Evolutionary conservation across 2,797 vertebrate genomes (phyloP).

Genomic region (Pipistrellus pygmaeus): DNA sequence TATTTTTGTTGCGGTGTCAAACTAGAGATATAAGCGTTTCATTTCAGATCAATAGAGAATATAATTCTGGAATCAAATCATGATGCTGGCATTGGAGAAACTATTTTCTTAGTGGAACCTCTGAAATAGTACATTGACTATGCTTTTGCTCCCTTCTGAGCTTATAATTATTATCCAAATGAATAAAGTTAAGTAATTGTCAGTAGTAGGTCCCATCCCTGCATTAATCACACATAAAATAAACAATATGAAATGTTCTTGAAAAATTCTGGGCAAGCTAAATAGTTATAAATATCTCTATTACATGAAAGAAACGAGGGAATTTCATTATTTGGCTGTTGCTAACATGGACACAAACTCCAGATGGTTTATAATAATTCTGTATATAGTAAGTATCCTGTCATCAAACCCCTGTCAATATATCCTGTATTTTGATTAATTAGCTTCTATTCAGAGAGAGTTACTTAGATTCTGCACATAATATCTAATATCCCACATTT

Average conservation of each 20-base stretch:
- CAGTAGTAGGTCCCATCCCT: neutral
- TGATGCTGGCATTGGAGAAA: neutral
- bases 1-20: neutral
- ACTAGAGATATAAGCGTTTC: neutral
- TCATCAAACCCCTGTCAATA: neutral
- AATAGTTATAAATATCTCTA: neutral
- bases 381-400: neutral
- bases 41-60: neutral
- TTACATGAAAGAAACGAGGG: neutral
- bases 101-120: neutral
- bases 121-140: neutral
- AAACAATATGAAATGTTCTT: neutral
- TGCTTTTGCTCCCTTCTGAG: neutral
- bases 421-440: neutral
- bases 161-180: constrained; percentile 10
- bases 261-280: neutral
- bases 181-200: neutral
- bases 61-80: neutral
- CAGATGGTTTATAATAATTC: neutral
- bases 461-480: neutral
- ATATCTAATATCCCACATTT: neutral
- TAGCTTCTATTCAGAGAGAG: neutral
- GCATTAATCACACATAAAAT: neutral
- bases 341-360: neutral
- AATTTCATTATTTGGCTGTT: neutral